Evolutionary conservation across 2,113 vertebrate genomes (phyloP), one percentile per base, ranked within the genome.

Genomic region (Tricholaema leucomelas): DNA sequence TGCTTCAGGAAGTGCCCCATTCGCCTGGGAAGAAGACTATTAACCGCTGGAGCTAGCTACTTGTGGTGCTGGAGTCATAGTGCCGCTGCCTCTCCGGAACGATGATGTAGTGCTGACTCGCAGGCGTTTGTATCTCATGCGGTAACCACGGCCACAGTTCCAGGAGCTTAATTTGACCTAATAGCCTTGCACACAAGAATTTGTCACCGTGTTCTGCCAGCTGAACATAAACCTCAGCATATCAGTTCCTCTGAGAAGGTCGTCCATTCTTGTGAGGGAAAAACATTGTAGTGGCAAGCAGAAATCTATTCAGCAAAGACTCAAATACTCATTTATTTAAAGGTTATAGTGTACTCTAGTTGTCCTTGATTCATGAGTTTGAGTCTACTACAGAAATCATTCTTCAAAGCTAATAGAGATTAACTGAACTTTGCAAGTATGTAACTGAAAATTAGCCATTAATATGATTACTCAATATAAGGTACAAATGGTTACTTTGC

Each of bases 301-400:
- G 36, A 87, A 60, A 42, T 2, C 24, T 33, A 36, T 38, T 55
- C 44, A 70, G 30, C 14, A 33, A 58, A 75, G 15, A 69, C 20
- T 56, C 9, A 66, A 52, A 3, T 5, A 28, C 72, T 54, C 1
- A 0, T 69, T 90, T 78, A 46, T 84, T 60, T 10, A 65, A 64
- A 84, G 17, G 7, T 35, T 87, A 21, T 9, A 24, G 9, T 25
- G 20, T 36, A 12, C 40, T 73, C 3, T 42, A 36, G 35, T 38
- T 0, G 0, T n/a, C 76, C 42, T 56, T 58, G 35, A 71, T 44
- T 75, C 14, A 6, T 60, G 38, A 81, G 2, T 2, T 48, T 64
- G 17, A 3, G 9, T 58, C 48, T 91, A 8, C 13, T 42, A 40
- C 27, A 72, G 35, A 40, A 2, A 2, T 28, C 17, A 13, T 3